Base-by-base conservation (phyloP, 92 coral and sea anemone species). In the Epizoanthus ramosus region DNA sequence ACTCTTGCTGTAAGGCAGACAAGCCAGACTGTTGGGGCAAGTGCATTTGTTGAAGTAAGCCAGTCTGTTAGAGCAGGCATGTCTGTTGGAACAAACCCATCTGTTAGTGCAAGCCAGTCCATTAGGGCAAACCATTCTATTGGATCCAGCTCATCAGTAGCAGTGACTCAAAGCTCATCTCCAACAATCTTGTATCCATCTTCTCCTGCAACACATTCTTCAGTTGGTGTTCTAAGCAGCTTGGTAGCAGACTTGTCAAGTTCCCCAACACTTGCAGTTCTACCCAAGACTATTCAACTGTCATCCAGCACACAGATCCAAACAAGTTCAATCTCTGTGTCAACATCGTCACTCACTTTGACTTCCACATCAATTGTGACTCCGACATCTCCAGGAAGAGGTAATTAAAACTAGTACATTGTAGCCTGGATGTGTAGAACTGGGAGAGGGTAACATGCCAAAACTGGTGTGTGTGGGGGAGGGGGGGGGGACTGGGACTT, bases 331-430 rank as follows among this genome's bases (percentile, higher is more conserved):
- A 18, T 17, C 75, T 14, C 75, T n/a, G 22, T 54, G 21, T n/a
- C 75, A 71, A 43, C 58, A 19, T 15, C 19, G 3, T 45, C 33
- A 10, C 33, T 6, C 15, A 22, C 10, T 43, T 54, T n/a, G 3
- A 39, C 75, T 22, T 69, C 81, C 31, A 58, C 70, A 76, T 3
- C 43, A 3, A 35, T 10, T 35, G 41, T 61, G 14, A 39, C 71
- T 41, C 71, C 82, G 35, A 75, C 80, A 73, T 8, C 31, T 22
- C 79, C 63, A 60, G 82, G 47, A 6, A 61, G 17, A 59, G 82
- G 82, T 77, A 31, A n/a, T n/a, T n/a, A n/a, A n/a, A 76, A 68
- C 41, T 23, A 54, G 56, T 41, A n/a, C n/a, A n/a, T n/a, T n/a
- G n/a, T n/a, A n/a, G n/a, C n/a, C n/a, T n/a, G n/a, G n/a, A 25